Evolutionary conservation across 2,113 vertebrate species (phyloP), one percentile per base, ranked within the genome.

Genomic region (Ceuthmochares aereus): DNA sequence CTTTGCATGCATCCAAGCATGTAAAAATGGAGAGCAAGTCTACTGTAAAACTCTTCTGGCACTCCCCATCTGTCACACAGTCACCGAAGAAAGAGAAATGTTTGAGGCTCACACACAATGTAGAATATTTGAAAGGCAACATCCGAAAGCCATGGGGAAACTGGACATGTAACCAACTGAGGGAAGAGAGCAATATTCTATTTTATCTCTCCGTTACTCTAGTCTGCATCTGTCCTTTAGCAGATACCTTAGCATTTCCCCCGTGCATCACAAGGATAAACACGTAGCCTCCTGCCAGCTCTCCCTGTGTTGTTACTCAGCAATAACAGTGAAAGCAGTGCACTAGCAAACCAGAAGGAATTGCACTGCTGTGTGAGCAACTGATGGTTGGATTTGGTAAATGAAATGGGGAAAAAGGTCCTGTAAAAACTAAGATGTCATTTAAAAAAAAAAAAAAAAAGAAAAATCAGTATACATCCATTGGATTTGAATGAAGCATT

Each of bases 71-170:
- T 89, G 87, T 78, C 67, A 81, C 75, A 91, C 72, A 68, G 63
- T 69, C 67, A 42, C 7, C 17, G 11, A 79, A 83, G 43, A 69
- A 64, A 72, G 13, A 72, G 25, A 64, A 49, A 95, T 6, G 6
- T 63, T 95, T 87, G 49, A 81, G 91, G 56, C 54, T 63, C 43
- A 60, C 93, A 79, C 92, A 87, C 67, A 82, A 84, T 47, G 69
- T 47, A 87, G 74, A 95, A 89, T 92, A 95, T 77, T 94, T 96
- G 40, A 94, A 40, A 94, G 80, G 88, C 86, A 96, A 87, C 78
- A 64, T 14, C n/a, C 94, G 89, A 95, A 52, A 81, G 47, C 82
- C 66, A 64, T 75, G 59, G 55, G 60, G 91, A 93, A 95, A 93
- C 54, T 60, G 83, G 54, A 6, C 21, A 29, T 6, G 15, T 84